Percentiles rank a stretch among this genome's conserved stretches.
Conservation (phyloP, 2,113 vertebrate genomes). For the Macrotis lagotis region DNA sequence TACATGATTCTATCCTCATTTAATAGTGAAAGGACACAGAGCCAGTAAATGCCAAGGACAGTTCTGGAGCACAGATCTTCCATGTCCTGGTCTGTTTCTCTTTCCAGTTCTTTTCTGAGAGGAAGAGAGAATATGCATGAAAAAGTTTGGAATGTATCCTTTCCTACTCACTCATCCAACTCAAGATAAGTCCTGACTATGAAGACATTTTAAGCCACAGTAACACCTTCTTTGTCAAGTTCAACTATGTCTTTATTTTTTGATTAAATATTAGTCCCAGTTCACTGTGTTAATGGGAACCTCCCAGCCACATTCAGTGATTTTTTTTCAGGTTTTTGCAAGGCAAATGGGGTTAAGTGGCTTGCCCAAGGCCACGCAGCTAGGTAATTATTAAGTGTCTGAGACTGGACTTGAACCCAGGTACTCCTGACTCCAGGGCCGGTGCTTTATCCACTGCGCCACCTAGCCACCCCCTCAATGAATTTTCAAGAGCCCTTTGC, state of each 20-base stretch:
- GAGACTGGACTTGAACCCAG: too few species aligned
- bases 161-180: background rate
- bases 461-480: too few species aligned
- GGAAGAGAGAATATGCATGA: background rate
- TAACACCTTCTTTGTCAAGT: background rate
- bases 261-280: background rate
- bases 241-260: background rate
- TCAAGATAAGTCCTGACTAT: background rate
- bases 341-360: too few species aligned
- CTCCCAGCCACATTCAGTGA: too few species aligned
- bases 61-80: background rate
- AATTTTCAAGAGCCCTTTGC: slow-evolving; percentile 3
- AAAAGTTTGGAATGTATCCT: background rate
- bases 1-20: background rate
- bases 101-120: background rate
- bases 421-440: too few species aligned
- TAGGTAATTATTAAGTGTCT: too few species aligned
- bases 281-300: rapidly evolving
- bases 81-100: background rate
- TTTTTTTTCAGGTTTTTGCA: too few species aligned
- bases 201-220: background rate
- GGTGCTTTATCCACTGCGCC: too few species aligned
- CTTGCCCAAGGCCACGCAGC: too few species aligned
- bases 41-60: background rate
- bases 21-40: background rate